A percentile compares a stretch with the other conserved stretches of the same genome.
Conservation (phyloP, 64 coral and sea anemone species). For the Porites lutea region DNA sequence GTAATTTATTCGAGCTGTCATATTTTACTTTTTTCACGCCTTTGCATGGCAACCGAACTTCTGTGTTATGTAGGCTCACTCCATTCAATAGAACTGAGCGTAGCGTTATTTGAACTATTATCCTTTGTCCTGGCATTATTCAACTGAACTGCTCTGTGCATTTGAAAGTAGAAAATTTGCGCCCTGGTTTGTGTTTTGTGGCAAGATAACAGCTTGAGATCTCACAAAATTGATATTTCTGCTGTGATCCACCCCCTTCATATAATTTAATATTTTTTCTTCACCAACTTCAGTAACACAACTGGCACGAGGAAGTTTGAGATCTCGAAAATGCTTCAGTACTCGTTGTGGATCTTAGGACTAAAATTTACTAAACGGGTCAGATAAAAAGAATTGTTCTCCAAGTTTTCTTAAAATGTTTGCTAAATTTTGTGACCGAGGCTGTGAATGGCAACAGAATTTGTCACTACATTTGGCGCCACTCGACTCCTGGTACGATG, state of each 20-base stretch:
- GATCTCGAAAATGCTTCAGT: not conserved
- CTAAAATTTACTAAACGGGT: not conserved
- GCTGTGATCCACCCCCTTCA: no score
- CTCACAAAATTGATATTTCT: no score
- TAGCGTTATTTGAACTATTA: not conserved
- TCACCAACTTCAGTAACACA: not conserved
- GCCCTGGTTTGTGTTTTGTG: no score
- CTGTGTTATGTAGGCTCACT: not conserved
- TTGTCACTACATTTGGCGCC: not conserved
- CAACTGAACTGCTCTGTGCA: not conserved
- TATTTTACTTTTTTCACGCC: not conserved
- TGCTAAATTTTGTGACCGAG: not conserved
- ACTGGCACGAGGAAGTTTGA: not conserved
- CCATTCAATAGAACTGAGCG: not conserved
- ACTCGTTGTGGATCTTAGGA: not conserved
- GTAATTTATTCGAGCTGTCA: not conserved
- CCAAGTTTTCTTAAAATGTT: no score
- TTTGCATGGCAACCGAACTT: not conserved
- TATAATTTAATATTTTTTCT: not conserved
- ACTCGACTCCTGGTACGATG: not conserved
- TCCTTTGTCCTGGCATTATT: not conserved
- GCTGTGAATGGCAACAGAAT: not conserved
- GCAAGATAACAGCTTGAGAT: no score
- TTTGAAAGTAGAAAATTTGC: not conserved
- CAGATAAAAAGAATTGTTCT: not conserved